Conservation (phyloP, 2,797 vertebrate species). For the Mionectes olivaceus region DNA sequence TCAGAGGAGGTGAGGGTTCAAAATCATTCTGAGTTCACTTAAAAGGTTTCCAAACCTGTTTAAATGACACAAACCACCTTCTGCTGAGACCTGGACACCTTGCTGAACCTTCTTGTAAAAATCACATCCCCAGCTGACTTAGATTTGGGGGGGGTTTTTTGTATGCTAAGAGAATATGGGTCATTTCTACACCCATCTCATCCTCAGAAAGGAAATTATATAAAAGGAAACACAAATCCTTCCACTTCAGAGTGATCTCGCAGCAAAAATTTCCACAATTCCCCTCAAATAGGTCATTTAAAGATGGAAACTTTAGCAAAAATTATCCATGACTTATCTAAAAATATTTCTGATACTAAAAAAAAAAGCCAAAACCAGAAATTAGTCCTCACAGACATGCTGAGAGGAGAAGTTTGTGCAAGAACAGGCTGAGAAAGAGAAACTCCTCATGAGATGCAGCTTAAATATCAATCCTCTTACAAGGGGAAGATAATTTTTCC, state of each 20-base stretch:
- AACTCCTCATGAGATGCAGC: background rate
- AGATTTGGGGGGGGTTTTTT: background rate
- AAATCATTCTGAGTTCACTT: too few species aligned
- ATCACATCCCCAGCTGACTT: background rate
- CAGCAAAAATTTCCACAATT: constrained; percentile 4
- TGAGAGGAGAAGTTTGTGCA: background rate
- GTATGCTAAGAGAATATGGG: background rate
- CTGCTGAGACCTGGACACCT: background rate
- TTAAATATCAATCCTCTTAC: background rate
- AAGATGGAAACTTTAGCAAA: constrained; percentile 27
- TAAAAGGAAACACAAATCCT: constrained; percentile 1
- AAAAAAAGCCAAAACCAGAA: background rate
- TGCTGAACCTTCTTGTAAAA: background rate
- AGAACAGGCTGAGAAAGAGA: background rate
- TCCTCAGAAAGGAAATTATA: background rate
- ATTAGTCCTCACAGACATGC: background rate
- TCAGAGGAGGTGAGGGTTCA: background rate
- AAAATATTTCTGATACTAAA: background rate
- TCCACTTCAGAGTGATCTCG: background rate
- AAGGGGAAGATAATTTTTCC: background rate
- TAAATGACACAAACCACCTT: background rate
- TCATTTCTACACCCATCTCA: background rate
- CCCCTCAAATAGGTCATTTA: constrained; percentile 43
- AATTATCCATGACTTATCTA: constrained; percentile 8
- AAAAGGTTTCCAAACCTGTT: background rate